A percentile compares a stretch with the other conserved stretches of the same genome.
These are phyloP conservation scores for Esox masquinongy DNA, from an alignment of 2,797 vertebrate species.

Conservation along the genomic window DNA sequence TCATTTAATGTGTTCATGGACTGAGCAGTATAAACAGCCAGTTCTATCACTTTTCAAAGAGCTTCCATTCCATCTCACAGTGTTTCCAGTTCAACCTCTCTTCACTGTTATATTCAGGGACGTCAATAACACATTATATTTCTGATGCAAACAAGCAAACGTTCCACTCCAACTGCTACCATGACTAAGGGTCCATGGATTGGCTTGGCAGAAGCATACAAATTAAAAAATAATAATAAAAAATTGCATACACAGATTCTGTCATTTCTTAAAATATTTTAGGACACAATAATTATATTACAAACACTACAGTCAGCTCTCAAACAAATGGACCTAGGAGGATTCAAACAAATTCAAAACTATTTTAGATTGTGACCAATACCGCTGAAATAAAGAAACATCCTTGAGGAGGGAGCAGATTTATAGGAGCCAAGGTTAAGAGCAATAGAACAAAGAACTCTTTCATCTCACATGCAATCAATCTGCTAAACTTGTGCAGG, in stretches of 20 bases:
- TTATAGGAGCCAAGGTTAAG: neutral
- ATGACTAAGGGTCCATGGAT: neutral
- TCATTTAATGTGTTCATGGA: slow-evolving; percentile 20
- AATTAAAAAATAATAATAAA: neutral
- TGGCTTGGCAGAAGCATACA: neutral
- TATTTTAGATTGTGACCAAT: neutral
- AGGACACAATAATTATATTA: no score
- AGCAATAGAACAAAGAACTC: neutral
- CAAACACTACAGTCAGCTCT: no score
- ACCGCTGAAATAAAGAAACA: neutral
- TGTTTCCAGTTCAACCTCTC: neutral
- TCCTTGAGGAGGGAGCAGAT: neutral
- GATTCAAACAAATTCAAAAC: neutral
- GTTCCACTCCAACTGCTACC: neutral
- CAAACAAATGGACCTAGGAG: neutral
- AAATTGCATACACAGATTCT: neutral
- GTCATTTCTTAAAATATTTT: neutral
- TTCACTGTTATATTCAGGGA: neutral
- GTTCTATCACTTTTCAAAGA: slow-evolving; percentile 26
- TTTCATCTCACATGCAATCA: slow-evolving; percentile 5
- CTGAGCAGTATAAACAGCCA: neutral
- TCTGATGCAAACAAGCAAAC: neutral
- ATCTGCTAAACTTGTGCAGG: slow-evolving; percentile 22
- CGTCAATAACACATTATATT: neutral
- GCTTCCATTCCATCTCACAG: neutral